These are phyloP conservation scores for Xiphorhynchus erythropygius DNA, from an alignment of 2,797 vertebrate species.

Conservation along the genomic window DNA sequence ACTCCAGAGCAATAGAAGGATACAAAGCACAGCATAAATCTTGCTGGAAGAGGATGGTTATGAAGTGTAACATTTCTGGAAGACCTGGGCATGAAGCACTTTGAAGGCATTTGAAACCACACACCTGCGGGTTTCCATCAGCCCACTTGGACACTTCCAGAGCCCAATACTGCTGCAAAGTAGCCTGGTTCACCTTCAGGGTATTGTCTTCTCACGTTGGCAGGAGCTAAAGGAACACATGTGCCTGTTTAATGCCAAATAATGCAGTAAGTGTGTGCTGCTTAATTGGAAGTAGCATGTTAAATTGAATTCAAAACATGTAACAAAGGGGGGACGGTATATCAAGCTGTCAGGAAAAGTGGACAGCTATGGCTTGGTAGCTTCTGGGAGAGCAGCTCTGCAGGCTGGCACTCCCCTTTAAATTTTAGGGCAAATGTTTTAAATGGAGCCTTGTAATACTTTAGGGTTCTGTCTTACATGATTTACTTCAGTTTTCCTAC, in stretches of 20 bases:
- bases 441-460: background rate
- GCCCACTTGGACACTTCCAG: conserved; percentile 42
- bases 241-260: conserved; percentile 71
- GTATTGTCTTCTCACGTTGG: conserved; percentile 66
- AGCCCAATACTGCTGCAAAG: conserved; percentile 39
- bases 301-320: conserved; percentile 65
- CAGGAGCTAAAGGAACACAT: conserved; percentile 66
- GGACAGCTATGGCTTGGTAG: conserved; percentile 55
- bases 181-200: conserved; percentile 52
- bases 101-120: conserved; percentile 28
- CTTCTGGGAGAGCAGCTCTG: conserved; percentile 58
- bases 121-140: conserved; percentile 50
- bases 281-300: conserved; percentile 69
- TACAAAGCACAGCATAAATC: conserved; percentile 38
- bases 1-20: background rate
- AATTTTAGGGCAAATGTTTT: conserved; percentile 57
- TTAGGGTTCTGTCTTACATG: background rate
- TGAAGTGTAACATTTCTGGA: conserved; percentile 8
- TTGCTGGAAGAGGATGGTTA: conserved; percentile 5
- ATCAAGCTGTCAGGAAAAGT: conserved; percentile 69
- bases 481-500: conserved; percentile 42
- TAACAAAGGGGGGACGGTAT: conserved; percentile 59
- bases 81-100: background rate
- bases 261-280: conserved; percentile 62
- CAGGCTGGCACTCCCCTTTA: conserved; percentile 37